Evolutionary conservation across 2,797 vertebrate genomes (phyloP), one percentile per base, ranked within the genome.

Genomic region (Lutjanus argentimaculatus): DNA sequence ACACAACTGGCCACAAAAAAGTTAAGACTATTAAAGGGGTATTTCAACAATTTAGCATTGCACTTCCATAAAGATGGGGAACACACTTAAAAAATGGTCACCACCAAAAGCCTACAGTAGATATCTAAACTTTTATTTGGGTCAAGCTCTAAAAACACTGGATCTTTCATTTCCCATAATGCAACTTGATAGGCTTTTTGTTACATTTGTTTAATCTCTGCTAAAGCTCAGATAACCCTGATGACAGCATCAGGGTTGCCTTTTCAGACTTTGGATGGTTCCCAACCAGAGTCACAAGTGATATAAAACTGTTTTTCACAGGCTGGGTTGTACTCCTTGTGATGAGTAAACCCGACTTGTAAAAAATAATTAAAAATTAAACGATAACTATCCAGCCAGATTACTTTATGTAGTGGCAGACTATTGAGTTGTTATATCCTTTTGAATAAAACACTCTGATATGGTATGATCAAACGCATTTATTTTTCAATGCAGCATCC

Each of bases 101-200:
- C 42, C 6, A 9, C 4, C 45, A n/a, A 46, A 22, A 6, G 30
- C 30, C 59, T 19, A 17, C 6, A 11, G 25, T 16, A 17, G 19
- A 73, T 25, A 43, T 40, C 7, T 10, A 30, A 10, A 55, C 36
- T 21, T 68, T 56, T 16, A 74, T 48, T 19, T 72, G n/a, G 72
- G 59, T 58, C 14, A 5, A 10, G 66, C 16, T 67, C 45, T n/a
- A 55, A 30, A 66, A 57, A 40, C 6, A 16, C 16, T 4, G 1
- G 1, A 58, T 30, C 15, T 52, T 46, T 16, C 16, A 68, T 66
- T 84, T 70, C 62, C 55, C 55, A 73, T 17, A 25, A 68, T 67
- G 63, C 66, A 79, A 63, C 56, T 25, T 61, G 48, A 64, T n/a
- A 56, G 55, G 16, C 51, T 62, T 64, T 65, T 40, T 64, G 36